A percentile compares a stretch with the other conserved stretches of the same genome.
Conservation (phyloP, 2,113 vertebrate species). For the Bufo bufo region DNA sequence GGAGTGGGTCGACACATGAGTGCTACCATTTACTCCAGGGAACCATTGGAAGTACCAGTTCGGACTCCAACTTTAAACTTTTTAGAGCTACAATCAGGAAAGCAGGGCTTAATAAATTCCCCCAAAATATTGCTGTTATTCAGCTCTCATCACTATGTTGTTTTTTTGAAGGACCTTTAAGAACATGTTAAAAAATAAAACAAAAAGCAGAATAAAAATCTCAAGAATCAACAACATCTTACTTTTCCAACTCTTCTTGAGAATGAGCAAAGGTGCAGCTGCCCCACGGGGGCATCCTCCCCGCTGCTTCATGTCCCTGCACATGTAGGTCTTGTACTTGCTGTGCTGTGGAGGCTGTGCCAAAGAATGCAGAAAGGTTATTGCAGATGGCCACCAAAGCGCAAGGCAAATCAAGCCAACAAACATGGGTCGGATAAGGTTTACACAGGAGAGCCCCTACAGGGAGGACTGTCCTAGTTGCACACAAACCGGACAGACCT, state of each 20-base stretch:
- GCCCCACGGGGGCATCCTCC: constrained; percentile 95
- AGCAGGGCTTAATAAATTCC: no score
- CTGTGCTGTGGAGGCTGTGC: constrained; percentile 93
- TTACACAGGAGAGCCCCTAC: not conserved
- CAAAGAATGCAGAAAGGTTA: not conserved
- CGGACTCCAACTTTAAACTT: no score
- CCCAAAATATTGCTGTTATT: no score
- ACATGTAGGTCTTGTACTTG: constrained; percentile 99
- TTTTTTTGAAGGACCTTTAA: no score
- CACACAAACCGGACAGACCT: not conserved
- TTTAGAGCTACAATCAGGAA: no score
- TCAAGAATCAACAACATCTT: constrained; percentile 65
- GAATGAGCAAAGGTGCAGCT: constrained; percentile 98
- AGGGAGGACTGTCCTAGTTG: not conserved
- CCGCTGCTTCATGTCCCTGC: constrained; percentile 97
- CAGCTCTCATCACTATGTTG: no score
- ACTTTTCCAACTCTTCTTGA: constrained; percentile 98
- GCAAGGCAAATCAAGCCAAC: not conserved
- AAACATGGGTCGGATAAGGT: not conserved
- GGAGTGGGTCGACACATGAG: no score
- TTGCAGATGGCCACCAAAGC: not conserved
- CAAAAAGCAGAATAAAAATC: not conserved
- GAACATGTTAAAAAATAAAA: not conserved
- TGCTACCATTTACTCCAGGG: no score
- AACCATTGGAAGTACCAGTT: no score